These are phyloP conservation scores for Eriocheir sinensis DNA, from an alignment of 1,140 invertebrate species.

Conservation along the genomic window DNA sequence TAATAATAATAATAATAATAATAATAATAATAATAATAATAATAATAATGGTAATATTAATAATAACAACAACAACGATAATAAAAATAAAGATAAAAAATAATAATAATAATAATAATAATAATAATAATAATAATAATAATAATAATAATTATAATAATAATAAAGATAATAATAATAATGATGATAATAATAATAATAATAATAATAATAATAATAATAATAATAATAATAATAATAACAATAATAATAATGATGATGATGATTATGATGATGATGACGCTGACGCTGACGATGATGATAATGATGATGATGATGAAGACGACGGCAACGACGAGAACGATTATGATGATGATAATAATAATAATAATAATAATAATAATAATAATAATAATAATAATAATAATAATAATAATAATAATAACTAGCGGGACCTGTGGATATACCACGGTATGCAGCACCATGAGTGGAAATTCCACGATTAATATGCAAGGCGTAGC, in stretches of 20 bases:
- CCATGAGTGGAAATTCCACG: too few species aligned
- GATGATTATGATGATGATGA: not conserved
- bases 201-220: constrained; percentile 28
- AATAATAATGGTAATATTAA: not conserved
- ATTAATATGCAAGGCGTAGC: too few species aligned
- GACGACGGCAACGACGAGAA: not conserved
- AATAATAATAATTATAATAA: not conserved
- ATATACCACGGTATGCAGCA: too few species aligned
- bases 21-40: not conserved
- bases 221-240: constrained; percentile 28
- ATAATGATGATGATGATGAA: not conserved
- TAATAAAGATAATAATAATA: not conserved
- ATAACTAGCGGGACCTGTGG: too few species aligned
- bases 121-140: not conserved
- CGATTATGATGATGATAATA: not conserved
- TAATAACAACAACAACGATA: not conserved
- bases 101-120: not conserved
- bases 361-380: not conserved
- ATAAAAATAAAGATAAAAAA: not conserved
- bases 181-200: not conserved
- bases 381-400: not conserved
- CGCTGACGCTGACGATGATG: not conserved
- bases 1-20: not conserved
- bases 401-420: not conserved
- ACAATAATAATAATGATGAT: constrained; percentile 28